These are phyloP conservation scores for Diplazon laetatorius DNA, from an alignment of 2,888 invertebrate species.

Conservation along the genomic window DNA sequence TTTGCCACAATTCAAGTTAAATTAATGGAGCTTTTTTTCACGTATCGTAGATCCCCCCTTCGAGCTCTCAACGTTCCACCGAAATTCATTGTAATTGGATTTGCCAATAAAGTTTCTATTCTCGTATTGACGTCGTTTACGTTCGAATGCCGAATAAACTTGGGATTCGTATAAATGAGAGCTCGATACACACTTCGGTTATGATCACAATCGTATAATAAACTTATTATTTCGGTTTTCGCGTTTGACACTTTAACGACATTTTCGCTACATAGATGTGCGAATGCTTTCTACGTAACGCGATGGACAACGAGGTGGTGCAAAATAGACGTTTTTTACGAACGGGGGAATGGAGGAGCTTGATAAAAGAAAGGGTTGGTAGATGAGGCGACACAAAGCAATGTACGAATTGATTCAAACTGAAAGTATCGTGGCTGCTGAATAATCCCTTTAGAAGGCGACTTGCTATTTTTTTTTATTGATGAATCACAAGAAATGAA, in stretches of 20 bases:
- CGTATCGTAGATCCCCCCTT: constrained; percentile 50
- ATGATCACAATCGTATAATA: neutral
- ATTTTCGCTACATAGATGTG: neutral
- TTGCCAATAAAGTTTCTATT: constrained; percentile 38
- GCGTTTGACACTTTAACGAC: neutral
- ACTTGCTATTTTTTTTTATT: too few species aligned
- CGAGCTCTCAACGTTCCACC: constrained; percentile 12
- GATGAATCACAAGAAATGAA: too few species aligned
- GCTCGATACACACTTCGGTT: constrained; percentile 25
- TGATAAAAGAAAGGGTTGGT: constrained; percentile 30
- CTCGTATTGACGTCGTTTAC: constrained; percentile 9
- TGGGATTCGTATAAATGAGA: constrained; percentile 67
- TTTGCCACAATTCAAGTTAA: constrained; percentile 49
- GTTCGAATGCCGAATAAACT: constrained; percentile 56
- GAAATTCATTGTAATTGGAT: constrained; percentile 61
- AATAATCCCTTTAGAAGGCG: too few species aligned
- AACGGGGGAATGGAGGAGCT: constrained; percentile 21
- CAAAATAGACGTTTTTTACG: constrained; percentile 56
- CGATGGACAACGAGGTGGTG: constrained; percentile 49
- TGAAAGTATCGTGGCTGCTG: too few species aligned
- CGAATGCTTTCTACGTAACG: constrained; percentile 41
- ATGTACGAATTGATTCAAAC: neutral
- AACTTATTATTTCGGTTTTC: neutral
- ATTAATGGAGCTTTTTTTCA: constrained; percentile 61
- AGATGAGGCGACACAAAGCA: too few species aligned